Base-by-base conservation (phyloP, 2,113 vertebrate genomes). In the Elaphurus davidianus region DNA sequence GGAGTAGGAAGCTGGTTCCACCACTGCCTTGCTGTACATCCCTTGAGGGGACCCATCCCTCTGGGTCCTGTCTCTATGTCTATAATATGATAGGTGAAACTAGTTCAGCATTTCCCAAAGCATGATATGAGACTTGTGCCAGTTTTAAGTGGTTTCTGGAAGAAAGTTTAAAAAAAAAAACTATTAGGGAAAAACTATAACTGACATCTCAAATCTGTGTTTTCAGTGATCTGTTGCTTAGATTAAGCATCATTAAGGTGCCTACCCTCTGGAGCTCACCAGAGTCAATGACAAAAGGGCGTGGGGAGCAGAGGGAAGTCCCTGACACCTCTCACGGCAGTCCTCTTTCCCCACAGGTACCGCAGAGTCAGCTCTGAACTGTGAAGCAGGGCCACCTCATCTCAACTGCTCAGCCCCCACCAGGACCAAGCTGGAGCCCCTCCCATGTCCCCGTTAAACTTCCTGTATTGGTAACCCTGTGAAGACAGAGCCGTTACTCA, bases 341-440 rank as follows among this genome's bases (percentile, higher is more conserved):
- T 62, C 57, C 57, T 97, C 60, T 98, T 81, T 96, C 85, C 85
- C 93, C 25, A 47, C 95, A 98, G 98, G 89, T 19, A 9, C 78
- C 7, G 21, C 21, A 5, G 21, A 12, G 33, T 86, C 89, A 64
- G 81, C 98, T 74, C 4, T 62, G 88, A 71, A 4, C 7, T 3
- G 17, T 30, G 43, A 96, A 57, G 47, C 14, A 30, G 7, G 74
- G 30, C 90, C 16, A 3, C 55, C 23, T 91, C 57, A 8, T 12
- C 82, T 52, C 54, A 25, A 15, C 19, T 4, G 30, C 76, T 60
- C 40, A 11, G 83, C 7, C 43, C 23, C 16, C 10, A 14, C 8
- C n/a, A 14, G 79, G 71, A 93, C 81, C 16, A 6, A 45, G 25
- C 55, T 4, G 3, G 43, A 94, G 45, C 5, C n/a, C 47, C 55